These are phyloP conservation scores for Pseudopleuronectes americanus DNA, from an alignment of 2,797 vertebrate genomes.

Conservation along the genomic window DNA sequence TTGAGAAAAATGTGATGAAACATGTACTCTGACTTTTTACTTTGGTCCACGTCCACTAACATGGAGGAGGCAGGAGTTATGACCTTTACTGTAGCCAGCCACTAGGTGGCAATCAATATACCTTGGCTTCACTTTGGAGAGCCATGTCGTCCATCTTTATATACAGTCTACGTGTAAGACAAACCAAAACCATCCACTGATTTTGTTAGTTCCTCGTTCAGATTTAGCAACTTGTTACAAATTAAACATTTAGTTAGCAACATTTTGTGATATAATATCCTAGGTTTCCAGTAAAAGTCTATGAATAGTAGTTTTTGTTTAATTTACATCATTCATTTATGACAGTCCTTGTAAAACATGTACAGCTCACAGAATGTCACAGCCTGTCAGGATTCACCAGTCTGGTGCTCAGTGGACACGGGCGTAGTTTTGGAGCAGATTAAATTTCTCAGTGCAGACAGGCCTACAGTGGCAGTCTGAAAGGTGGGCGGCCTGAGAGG, in stretches of 20 bases:
- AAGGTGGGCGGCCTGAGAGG: constrained; percentile 41
- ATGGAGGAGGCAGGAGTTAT: too few species aligned
- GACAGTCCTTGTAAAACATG: constrained; percentile 27
- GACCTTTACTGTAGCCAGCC: too few species aligned
- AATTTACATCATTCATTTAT: constrained; percentile 3
- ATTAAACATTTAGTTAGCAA: background rate
- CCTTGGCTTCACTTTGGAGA: too few species aligned
- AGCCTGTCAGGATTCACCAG: constrained; percentile 41
- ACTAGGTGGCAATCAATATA: too few species aligned
- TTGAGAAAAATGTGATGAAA: too few species aligned
- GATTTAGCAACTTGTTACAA: background rate
- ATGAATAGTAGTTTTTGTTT: background rate
- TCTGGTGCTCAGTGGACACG: constrained; percentile 32
- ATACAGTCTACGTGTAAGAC: too few species aligned
- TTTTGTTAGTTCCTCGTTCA: background rate
- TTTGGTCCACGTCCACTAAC: too few species aligned
- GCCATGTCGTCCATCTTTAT: too few species aligned
- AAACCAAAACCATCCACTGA: background rate
- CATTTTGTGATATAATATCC: background rate
- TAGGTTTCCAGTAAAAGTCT: background rate
- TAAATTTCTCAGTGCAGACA: constrained; percentile 37
- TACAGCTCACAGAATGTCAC: constrained; percentile 25
- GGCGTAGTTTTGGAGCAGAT: constrained; percentile 51
- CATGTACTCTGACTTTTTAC: too few species aligned
- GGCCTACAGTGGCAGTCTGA: constrained; percentile 34